A percentile compares a stretch with the other conserved stretches of the same genome.
phyloP scores from a whole-genome alignment of 2,797 vertebrate genomes.

The Chrosomus eos region DNA sequence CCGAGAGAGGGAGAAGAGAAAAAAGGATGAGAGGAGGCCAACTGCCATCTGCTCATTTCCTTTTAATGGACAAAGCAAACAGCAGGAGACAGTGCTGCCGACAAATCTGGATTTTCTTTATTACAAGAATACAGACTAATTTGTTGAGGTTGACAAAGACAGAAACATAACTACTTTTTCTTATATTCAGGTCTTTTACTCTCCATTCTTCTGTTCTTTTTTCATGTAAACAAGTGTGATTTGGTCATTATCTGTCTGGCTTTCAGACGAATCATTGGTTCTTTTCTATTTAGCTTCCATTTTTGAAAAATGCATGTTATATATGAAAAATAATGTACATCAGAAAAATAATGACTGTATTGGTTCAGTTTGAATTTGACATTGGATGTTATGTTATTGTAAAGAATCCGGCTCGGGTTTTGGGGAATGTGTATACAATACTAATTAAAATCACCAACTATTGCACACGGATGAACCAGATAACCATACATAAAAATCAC shows the following conservation, averaged over 20 bases:
- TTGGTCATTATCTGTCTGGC: constrained; percentile 4
- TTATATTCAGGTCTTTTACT: constrained; percentile 27
- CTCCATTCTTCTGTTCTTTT: constrained; percentile 4
- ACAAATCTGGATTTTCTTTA: constrained; percentile 77
- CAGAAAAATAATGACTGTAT: background rate
- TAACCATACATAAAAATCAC: too few species aligned
- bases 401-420: too few species aligned
- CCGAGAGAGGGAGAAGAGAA: constrained; percentile 44
- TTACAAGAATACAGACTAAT: constrained; percentile 57
- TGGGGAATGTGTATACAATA: too few species aligned
- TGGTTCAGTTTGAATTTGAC: constrained; percentile 6
- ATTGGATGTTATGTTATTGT: background rate
- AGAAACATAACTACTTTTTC: constrained; percentile 62
- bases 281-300: background rate
- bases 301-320: background rate
- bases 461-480: too few species aligned
- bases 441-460: too few species aligned
- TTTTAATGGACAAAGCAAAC: constrained; percentile 87
- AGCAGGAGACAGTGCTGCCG: constrained; percentile 84
- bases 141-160: constrained; percentile 53
- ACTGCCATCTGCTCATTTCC: constrained; percentile 86
- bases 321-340: background rate
- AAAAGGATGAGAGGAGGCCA: constrained; percentile 79
- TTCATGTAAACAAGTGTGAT: constrained; percentile 12
- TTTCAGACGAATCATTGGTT: constrained; percentile 11